Evolutionary conservation across 2,113 vertebrate species (phyloP), one percentile per base, ranked within the genome.

Genomic region (Turnix velox): DNA sequence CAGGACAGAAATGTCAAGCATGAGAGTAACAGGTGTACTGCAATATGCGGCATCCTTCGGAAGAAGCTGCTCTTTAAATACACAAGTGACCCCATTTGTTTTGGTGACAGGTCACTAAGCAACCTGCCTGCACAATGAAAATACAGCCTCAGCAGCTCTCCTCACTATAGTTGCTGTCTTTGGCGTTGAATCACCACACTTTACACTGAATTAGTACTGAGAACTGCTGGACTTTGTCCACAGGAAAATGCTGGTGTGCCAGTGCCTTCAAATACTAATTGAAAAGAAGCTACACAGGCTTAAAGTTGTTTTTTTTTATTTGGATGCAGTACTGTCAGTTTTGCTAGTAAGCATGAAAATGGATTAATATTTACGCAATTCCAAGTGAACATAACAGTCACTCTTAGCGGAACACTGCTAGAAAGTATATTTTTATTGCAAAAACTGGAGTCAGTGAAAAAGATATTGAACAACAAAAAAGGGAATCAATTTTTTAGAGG

Each of bases 51-150:
- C 89, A 67, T 84, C 45, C 28, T 59, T 90, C 3, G 18, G 80
- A 68, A 94, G 79, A 94, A 69, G 37, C 79, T 80, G 86, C 25
- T 87, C 96, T 97, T 97, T 95, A 97, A 98, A 97, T 97, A 97
- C 43, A 57, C 72, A 7, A 94, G 71, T 96, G 96, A 95, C 82
- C 6, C 4, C 71, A 83, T 96, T 96, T 98, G 96, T 98, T 97
- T 95, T 97, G 94, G 76, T 95, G 96, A 75, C 52, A 51, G 14
- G 96, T 97, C 46, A 52, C 97, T 92, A 93, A 71, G 98, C 87
- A 96, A 98, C 96, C 58, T 77, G 54, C 15, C 63, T 49, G 57
- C 83, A 30, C 8, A 1, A 3, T 24, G 63, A 76, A 83, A 93
- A 76, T 19, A 90, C 62, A 62, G 12, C 52, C 88, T 82, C 78